Evolutionary conservation across 2,888 invertebrate species (phyloP).

Genomic region (Aproaerema taeniolella): DNA sequence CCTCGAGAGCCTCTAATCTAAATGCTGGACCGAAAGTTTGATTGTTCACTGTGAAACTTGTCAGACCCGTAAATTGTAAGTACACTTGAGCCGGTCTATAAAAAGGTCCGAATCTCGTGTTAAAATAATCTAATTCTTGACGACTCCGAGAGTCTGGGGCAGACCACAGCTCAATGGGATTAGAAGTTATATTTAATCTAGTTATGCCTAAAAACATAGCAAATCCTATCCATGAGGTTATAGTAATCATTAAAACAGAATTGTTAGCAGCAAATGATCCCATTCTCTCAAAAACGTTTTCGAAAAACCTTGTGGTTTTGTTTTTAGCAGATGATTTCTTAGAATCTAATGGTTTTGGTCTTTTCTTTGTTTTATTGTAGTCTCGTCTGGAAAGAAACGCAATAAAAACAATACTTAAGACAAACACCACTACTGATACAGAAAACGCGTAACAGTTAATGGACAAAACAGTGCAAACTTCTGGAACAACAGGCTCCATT

Average conservation of each 20-base stretch:
- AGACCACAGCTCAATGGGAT: slow-evolving; percentile 97
- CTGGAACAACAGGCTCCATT: slow-evolving; percentile 51
- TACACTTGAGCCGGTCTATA: slow-evolving; percentile 94
- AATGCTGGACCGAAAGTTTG: slow-evolving; percentile 88
- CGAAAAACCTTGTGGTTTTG: slow-evolving; percentile 32
- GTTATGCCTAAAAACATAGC: slow-evolving; percentile 82
- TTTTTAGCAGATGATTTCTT: slow-evolving; percentile 14
- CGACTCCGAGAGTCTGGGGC: slow-evolving; percentile 88
- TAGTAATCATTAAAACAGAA: slow-evolving; percentile 79
- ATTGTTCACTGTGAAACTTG: slow-evolving; percentile 49
- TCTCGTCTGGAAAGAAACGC: slow-evolving; percentile 37
- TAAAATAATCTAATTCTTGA: slow-evolving; percentile 91
- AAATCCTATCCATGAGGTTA: slow-evolving; percentile 78
- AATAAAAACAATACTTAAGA: slow-evolving; percentile 51
- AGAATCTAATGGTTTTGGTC: too few relatives aligned
- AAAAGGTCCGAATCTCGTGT: slow-evolving; percentile 91
- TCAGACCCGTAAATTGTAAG: slow-evolving; percentile 80
- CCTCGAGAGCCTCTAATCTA: slow-evolving; percentile 83
- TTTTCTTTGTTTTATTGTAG: slow-evolving; percentile 18
- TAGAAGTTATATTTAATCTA: slow-evolving; percentile 84
- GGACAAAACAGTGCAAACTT: slow-evolving; percentile 75
- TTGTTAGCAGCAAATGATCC: slow-evolving; percentile 80
- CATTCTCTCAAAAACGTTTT: slow-evolving; percentile 45
- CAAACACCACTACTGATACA: slow-evolving; percentile 74
- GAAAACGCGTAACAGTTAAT: slow-evolving; percentile 82